phyloP scores from a whole-genome alignment of 2,113 vertebrate genomes.

The Platysteira castanea region DNA sequence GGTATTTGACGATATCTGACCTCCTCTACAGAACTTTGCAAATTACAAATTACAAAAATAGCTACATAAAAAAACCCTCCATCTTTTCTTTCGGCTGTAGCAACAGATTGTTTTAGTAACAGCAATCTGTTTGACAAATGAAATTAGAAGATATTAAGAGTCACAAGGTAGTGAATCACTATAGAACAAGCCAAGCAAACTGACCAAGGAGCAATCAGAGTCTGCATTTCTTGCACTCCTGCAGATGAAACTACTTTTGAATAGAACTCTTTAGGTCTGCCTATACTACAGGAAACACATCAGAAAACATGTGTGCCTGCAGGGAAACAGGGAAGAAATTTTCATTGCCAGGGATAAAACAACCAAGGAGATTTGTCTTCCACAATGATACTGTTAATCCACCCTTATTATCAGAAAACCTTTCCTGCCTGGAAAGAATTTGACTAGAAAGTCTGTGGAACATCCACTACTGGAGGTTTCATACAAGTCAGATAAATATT shows the following conservation, averaged over 20 bases:
- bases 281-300: background rate
- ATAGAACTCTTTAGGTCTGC: background rate
- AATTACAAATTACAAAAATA: background rate
- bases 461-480: background rate
- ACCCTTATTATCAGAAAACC: background rate
- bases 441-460: background rate
- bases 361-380: background rate
- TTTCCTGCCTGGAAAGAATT: background rate
- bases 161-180: constrained; percentile 23
- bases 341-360: background rate
- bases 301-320: background rate
- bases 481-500: background rate
- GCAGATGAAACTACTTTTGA: background rate
- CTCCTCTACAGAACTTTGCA: background rate
- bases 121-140: background rate
- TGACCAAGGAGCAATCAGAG: background rate
- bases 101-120: constrained; percentile 13
- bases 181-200: background rate
- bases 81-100: background rate
- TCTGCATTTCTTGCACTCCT: background rate
- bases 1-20: background rate
- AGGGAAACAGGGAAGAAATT: background rate
- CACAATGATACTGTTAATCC: background rate
- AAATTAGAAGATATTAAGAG: background rate
- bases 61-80: background rate